phyloP scores from a whole-genome alignment of 2,888 invertebrate species.

The Stegana nigrithorax region DNA sequence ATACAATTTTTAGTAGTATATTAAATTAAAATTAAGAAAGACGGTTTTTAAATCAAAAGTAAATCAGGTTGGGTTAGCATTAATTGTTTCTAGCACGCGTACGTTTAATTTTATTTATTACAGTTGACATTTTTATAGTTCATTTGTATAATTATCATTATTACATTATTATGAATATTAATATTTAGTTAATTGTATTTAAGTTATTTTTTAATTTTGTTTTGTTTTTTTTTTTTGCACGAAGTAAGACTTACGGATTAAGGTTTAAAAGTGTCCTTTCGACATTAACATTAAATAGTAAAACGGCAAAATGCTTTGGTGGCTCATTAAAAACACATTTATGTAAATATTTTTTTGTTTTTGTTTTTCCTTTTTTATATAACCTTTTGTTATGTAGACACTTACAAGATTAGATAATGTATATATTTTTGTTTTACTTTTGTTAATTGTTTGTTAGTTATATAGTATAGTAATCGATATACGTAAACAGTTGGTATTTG shows the following conservation, averaged over 20 bases:
- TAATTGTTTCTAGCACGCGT: constrained; percentile 36
- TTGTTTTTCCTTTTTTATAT: not conserved
- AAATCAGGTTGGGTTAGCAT: not conserved
- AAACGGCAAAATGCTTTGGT: constrained; percentile 4
- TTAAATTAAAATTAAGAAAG: constrained; percentile 18
- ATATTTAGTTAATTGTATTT: constrained; percentile 16
- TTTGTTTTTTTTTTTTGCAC: not conserved
- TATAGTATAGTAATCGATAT: not conserved
- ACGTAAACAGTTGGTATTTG: not conserved
- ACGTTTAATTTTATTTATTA: constrained; percentile 37
- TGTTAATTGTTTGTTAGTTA: too few species aligned
- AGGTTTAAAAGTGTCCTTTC: too few species aligned
- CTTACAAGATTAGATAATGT: too few species aligned
- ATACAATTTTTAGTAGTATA: constrained; percentile 1
- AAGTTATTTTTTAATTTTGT: not conserved
- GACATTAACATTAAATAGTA: too few species aligned
- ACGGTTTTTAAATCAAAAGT: constrained; percentile 8
- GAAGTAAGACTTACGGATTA: not conserved
- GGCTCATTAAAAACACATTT: constrained; percentile 6
- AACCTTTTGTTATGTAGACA: too few species aligned
- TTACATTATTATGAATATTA: constrained; percentile 6
- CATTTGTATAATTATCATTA: not conserved
- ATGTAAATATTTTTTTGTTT: not conserved
- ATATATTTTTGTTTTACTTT: not conserved
- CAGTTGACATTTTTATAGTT: not conserved